A percentile compares a stretch with the other conserved stretches of the same genome.
These are phyloP conservation scores for Onthophagus taurus DNA, from an alignment of 1,140 invertebrate species.

Conservation along the genomic window DNA sequence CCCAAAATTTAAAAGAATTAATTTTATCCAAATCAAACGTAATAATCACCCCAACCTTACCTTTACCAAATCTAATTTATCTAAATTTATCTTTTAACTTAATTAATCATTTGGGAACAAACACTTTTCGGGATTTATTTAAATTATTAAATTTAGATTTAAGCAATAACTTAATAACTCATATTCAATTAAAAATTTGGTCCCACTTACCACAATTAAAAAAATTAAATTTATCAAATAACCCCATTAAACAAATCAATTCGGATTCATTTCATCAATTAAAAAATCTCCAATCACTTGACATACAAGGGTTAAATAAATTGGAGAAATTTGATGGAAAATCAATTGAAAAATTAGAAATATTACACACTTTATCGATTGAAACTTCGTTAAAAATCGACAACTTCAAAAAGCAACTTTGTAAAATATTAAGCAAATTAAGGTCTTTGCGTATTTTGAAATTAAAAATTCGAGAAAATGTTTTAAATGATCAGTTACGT, in stretches of 20 bases:
- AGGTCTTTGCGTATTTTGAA: slow-evolving; percentile 40
- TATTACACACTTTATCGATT: slow-evolving; percentile 48
- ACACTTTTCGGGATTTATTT: slow-evolving; percentile 51
- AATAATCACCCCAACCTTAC: slow-evolving; percentile 58
- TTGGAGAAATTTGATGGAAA: slow-evolving; percentile 56
- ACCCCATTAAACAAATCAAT: slow-evolving; percentile 34
- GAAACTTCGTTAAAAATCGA: slow-evolving; percentile 57
- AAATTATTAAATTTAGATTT: slow-evolving; percentile 55
- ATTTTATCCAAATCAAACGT: slow-evolving; percentile 66
- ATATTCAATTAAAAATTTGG: slow-evolving; percentile 53
- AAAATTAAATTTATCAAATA: slow-evolving; percentile 33
- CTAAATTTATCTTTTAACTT: slow-evolving; percentile 69
- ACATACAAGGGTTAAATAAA: slow-evolving; percentile 46
- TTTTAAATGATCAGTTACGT: slow-evolving; percentile 59
- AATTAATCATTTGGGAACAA: slow-evolving; percentile 50
- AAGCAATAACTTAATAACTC: slow-evolving; percentile 54
- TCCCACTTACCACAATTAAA: slow-evolving; percentile 30
- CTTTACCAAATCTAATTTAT: slow-evolving; percentile 58
- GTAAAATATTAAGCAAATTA: slow-evolving; percentile 46
- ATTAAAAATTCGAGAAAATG: slow-evolving; percentile 56
- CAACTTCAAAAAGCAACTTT: slow-evolving; percentile 51
- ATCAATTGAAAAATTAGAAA: slow-evolving; percentile 50
- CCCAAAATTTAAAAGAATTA: slow-evolving; percentile 67
- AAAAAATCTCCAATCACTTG: slow-evolving; percentile 45
- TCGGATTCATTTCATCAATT: slow-evolving; percentile 45